Percentiles rank a stretch among this genome's conserved stretches.
These are phyloP conservation scores for Sitta carolinensis DNA, from an alignment of 2,797 vertebrate genomes.

Conservation along the genomic window DNA sequence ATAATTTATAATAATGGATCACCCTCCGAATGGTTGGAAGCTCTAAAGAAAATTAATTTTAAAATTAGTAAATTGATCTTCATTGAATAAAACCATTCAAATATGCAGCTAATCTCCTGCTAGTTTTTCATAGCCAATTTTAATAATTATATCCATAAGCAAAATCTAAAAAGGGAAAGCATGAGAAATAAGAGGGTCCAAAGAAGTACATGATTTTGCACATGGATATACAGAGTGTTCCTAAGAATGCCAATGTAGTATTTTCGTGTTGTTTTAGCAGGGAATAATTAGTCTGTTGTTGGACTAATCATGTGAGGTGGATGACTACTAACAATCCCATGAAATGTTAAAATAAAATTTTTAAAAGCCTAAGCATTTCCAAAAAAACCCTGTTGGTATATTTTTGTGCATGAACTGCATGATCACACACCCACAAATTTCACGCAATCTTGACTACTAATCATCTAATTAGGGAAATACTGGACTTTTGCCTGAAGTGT, in stretches of 20 bases:
- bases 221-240: neutral
- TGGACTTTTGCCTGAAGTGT: neutral
- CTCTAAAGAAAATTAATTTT: conserved; percentile 2
- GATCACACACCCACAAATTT: neutral
- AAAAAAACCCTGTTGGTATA: neutral
- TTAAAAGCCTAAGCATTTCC: neutral
- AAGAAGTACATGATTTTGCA: neutral
- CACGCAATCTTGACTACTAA: neutral
- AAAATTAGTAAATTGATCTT: conserved; percentile 12
- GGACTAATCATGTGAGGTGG: neutral
- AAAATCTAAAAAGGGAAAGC: neutral
- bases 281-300: neutral
- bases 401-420: neutral
- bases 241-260: neutral
- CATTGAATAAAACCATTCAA: neutral
- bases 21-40: neutral
- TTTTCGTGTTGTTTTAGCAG: neutral
- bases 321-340: neutral
- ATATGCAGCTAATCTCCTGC: neutral
- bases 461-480: neutral
- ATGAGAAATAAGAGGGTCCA: neutral
- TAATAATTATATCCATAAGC: neutral
- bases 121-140: neutral
- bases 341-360: neutral
- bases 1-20: neutral